Evolutionary conservation across 2,888 invertebrate species (phyloP).

Genomic region (Eurytoma adleriae): DNA sequence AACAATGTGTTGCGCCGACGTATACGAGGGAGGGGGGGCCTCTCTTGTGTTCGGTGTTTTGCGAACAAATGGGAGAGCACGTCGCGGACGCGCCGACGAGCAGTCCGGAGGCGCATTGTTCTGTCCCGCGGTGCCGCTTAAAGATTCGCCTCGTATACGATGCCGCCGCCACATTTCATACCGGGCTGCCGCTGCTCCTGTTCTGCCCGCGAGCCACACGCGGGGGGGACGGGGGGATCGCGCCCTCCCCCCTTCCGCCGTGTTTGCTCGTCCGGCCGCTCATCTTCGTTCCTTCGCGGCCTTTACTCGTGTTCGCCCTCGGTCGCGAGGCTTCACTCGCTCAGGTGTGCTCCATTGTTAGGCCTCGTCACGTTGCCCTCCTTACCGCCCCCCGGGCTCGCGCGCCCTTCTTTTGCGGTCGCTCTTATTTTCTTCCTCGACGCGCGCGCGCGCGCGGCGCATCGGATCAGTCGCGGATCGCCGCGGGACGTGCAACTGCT

Average conservation of each 20-base stretch:
- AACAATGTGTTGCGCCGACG: slow-evolving; percentile 62
- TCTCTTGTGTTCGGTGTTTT: slow-evolving; percentile 71
- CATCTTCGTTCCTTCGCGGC: no score
- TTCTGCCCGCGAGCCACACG: neutral
- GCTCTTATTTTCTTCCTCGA: slow-evolving; percentile 10
- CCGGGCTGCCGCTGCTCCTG: slow-evolving; percentile 54
- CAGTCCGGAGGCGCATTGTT: slow-evolving; percentile 69
- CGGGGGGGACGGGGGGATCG: neutral
- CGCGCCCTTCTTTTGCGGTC: neutral
- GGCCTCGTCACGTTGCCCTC: slow-evolving; percentile 68
- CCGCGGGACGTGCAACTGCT: slow-evolving; percentile 25
- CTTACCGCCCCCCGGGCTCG: slow-evolving; percentile 61
- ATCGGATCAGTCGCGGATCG: slow-evolving; percentile 33
- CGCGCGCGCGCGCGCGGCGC: neutral
- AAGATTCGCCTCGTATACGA: slow-evolving; percentile 61
- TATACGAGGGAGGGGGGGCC: slow-evolving; percentile 57
- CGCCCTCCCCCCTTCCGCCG: neutral
- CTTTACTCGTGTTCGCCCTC: neutral
- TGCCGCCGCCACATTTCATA: slow-evolving; percentile 69
- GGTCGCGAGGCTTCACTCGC: slow-evolving; percentile 53
- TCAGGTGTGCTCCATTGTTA: slow-evolving; percentile 74
- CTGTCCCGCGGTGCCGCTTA: slow-evolving; percentile 61
- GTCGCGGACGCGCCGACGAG: slow-evolving; percentile 63
- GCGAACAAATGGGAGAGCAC: slow-evolving; percentile 74
- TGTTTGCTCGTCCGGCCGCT: no score